These are phyloP conservation scores for Archips crataeganus DNA, from an alignment of 2,888 invertebrate genomes.

Conservation along the genomic window DNA sequence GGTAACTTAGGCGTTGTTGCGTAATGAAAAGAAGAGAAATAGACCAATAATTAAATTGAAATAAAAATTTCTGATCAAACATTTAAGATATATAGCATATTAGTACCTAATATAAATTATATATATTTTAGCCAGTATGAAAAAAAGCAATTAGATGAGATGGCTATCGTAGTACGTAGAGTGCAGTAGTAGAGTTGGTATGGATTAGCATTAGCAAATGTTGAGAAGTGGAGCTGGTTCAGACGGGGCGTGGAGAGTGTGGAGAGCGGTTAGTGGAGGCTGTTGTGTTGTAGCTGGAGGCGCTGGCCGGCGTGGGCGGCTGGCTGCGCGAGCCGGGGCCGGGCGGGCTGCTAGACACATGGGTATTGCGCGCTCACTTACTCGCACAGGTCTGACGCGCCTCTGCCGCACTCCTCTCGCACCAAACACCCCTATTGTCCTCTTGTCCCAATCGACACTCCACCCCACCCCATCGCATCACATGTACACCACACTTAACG, in stretches of 20 bases:
- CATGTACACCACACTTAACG: neutral
- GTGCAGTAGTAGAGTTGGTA: neutral
- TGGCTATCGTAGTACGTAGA: neutral
- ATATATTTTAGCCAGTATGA: neutral
- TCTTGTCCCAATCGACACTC: slow-evolving; percentile 12
- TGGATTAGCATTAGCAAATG: slow-evolving; percentile 10
- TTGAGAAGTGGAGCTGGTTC: slow-evolving; percentile 35
- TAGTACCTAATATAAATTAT: neutral
- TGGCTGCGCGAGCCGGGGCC: slow-evolving; percentile 79
- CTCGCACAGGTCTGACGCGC: slow-evolving; percentile 84
- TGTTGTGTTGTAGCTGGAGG: slow-evolving; percentile 84
- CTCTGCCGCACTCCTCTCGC: slow-evolving; percentile 62
- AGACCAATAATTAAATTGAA: too few species aligned
- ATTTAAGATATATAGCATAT: neutral
- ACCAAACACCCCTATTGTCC: slow-evolving; percentile 17
- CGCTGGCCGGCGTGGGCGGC: slow-evolving; percentile 82
- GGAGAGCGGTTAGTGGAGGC: slow-evolving; percentile 54
- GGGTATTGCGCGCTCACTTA: slow-evolving; percentile 87
- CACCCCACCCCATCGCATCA: slow-evolving; percentile 7
- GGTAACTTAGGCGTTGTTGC: neutral
- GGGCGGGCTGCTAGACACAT: slow-evolving; percentile 82
- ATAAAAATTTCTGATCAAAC: neutral
- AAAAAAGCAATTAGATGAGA: neutral
- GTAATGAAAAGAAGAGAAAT: neutral
- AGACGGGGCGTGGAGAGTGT: slow-evolving; percentile 39